Evolutionary conservation across 2,113 vertebrate species (phyloP).

Genomic region (Galemys pyrenaicus): DNA sequence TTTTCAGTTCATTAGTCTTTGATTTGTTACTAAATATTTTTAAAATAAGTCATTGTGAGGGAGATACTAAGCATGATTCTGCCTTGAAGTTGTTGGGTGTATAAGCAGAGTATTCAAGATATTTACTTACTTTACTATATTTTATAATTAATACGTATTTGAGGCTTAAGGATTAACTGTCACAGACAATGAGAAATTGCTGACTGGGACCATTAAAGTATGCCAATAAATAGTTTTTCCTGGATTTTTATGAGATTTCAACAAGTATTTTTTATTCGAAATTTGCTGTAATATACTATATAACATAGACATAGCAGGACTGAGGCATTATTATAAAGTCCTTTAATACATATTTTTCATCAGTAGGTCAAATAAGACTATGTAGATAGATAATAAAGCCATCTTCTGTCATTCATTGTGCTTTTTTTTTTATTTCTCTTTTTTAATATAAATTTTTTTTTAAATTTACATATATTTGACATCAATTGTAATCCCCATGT

Average conservation of each 20-base stretch:
- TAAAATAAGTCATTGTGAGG: slow-evolving; percentile 31
- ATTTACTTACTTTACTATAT: background rate
- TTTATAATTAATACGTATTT: background rate
- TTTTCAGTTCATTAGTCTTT: slow-evolving; percentile 31
- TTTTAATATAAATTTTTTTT: too few species aligned
- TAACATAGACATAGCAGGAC: background rate
- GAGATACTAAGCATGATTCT: background rate
- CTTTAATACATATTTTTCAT: slow-evolving; percentile 49
- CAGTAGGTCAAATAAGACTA: background rate
- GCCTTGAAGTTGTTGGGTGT: background rate
- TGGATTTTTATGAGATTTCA: slow-evolving; percentile 43
- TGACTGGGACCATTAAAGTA: background rate
- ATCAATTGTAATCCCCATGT: too few species aligned
- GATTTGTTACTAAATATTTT: slow-evolving; percentile 6
- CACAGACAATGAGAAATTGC: slow-evolving; percentile 18
- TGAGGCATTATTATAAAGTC: slow-evolving; percentile 13
- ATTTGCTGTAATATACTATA: slow-evolving; percentile 13
- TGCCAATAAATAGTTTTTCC: background rate
- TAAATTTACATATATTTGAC: too few species aligned
- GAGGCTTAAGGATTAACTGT: slow-evolving; percentile 24
- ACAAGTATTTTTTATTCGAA: background rate
- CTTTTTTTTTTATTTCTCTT: too few species aligned
- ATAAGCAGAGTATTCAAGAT: background rate
- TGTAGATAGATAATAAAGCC: background rate
- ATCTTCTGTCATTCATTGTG: slow-evolving; percentile 43